Evolutionary conservation across 2,113 vertebrate genomes (phyloP), one percentile per base, ranked within the genome.

Genomic region (Xiphophorus hellerii): DNA sequence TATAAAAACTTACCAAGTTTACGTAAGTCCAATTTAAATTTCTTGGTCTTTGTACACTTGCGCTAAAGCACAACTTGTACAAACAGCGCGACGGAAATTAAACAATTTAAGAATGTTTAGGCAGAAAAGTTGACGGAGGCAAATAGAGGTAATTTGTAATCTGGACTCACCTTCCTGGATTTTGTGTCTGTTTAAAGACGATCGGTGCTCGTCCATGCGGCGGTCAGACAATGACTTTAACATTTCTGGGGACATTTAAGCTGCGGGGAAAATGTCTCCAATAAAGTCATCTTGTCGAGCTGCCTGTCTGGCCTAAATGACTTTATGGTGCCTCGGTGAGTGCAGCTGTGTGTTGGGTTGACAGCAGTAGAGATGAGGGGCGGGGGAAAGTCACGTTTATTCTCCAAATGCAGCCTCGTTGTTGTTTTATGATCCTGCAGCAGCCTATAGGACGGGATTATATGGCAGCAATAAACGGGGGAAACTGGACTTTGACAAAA

Each of bases 331-430:
- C 28, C 71, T 62, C 25, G 60, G 69, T 39, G 71, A 68, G 78
- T 54, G 80, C 33, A 72, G 81, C 37, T 77, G 31, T 82, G 37
- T 83, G 77, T 71, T 73, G 72, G 28, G 60, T 74, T 48, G 73
- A 58, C 22, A 58, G 25, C 22, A 58, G 25, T 58, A 25, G 51
- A 54, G 51, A 25, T n/a, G 35, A 1, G 25, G 51, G 72, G 69
- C 69, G 74, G 30, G 35, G 35, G 90, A 92, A 92, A 93, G 91
- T 93, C 92, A 93, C 90, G 92, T 92, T 93, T 93, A 93, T 92
- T 92, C 88, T 87, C 84, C 91, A 92, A 92, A 92, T 90, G 89
- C 92, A 90, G 51, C 25, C 51, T 58, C 81, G 90, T 83, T 85
- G 90, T 91, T 90, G 88, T 22, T 93, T 92, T 92, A 93, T 89